Evolutionary conservation across 2,113 vertebrate genomes (phyloP), one percentile per base, ranked within the genome.

Genomic region (Gavialis gangeticus): DNA sequence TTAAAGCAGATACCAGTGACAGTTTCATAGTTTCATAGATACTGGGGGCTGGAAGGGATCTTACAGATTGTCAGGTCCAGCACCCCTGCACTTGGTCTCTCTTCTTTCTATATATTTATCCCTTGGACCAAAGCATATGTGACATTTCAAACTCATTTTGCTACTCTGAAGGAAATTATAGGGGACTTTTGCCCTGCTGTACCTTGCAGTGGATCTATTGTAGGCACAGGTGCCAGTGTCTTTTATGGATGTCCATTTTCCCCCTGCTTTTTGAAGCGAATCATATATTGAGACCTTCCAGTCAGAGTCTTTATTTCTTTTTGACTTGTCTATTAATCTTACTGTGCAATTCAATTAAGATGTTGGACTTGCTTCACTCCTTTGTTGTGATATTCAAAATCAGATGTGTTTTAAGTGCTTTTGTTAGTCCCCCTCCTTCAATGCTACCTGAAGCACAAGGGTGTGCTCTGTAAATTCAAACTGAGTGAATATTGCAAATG

Each of bases 101-200:
- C 56, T 56, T 84, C 22, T 12, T 82, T 12, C 46, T 37, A 7
- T n/a, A 3, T 81, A 2, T 21, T 75, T 3, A 71, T 87, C 19
- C 30, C 46, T 84, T 80, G 69, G 79, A 8, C 2, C 22, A 14
- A 0, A 10, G 63, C 63, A 64, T 25, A 28, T 15, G 28, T 15
- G 14, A 28, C 56, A 17, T 2, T 12, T 3, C 18, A 1, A 2
- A 87, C 79, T 88, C 18, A 13, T 73, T 4, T 1, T 75, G 28
- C 11, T 71, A 5, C 7, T 89, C 83, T 86, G 64, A 83, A 85
- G 67, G 73, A 8, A 4, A 34, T 21, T 46, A 46, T 46, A 46
- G 30, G 82, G 75, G 9, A 4, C 4, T 64, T 58, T 3, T 62
- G 12, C 5, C 2, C 5, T n/a, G 6, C 5, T 0, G 2, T 17